Base-by-base conservation (phyloP, 2,888 invertebrate species). In the Himalopsyche tibetana region DNA sequence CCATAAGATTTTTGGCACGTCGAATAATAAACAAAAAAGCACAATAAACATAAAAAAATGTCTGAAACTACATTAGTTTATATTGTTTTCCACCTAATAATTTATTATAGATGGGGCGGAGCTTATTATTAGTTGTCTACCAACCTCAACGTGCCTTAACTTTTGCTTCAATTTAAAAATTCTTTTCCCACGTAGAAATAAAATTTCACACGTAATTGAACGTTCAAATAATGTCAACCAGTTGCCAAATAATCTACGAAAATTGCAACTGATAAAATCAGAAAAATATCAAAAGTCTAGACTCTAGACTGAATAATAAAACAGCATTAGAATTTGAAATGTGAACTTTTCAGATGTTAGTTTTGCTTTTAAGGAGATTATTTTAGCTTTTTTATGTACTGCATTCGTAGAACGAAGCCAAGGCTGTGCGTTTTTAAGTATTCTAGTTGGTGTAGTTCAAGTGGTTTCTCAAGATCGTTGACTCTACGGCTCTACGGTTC, bases 221-320 rank as follows among this genome's bases (percentile, higher is more conserved):
- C 11, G 2, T 63, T 63, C 28, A 28, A 28, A 63, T 19, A 63
- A 63, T 3, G 9, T 63, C 28, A 63, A 19, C 28, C 19, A 19
- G 8, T 63, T 63, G 19, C 63, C 19, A 63, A 63, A 19, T 19
- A 63, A 11, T 8, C 63, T 11, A 63, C 19, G 63, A 63, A 63
- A 19, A 63, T 19, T 28, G n/a, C 63, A 63, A 63, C 19, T n/a
- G n/a, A 63, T 63, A 63, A 6, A 63, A 63, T 63, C 63, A 8
- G 19, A 56, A n/a, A 56, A 56, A 56, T 56, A 56, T 56, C 8
- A 56, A 56, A 63, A 63, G 63, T 63, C 63, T 63, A 63, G 63
- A 63, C 63, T n/a, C 19, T 6, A 63, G 63, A 63, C 63, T 19
- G 19, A 19, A 63, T 19, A 63, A 63, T 63, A 63, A 63, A 63